These are phyloP conservation scores for Rotaria socialis DNA, from an alignment of 2,888 invertebrate genomes.

Conservation along the genomic window DNA sequence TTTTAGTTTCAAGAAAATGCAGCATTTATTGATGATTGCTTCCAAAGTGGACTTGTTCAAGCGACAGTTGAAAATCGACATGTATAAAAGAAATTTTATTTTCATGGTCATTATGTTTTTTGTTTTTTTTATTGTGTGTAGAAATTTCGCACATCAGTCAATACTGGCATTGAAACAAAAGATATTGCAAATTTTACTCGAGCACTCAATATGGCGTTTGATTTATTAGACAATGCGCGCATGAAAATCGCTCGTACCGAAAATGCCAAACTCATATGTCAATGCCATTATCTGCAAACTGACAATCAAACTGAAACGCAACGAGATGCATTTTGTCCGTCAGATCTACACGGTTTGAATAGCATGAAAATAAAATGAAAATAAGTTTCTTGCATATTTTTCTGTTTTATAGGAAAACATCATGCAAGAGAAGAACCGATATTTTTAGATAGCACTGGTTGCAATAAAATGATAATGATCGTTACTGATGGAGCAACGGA, in stretches of 20 bases:
- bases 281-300: constrained; percentile 20
- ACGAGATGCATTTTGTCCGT: constrained; percentile 22
- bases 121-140: neutral
- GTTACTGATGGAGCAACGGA: constrained; percentile 97
- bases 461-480: constrained; percentile 96
- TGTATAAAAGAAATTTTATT: constrained; percentile 45
- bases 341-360: neutral
- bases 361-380: constrained; percentile 49
- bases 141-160: constrained; percentile 5
- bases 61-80: constrained; percentile 65
- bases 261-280: constrained; percentile 2
- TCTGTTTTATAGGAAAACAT: constrained; percentile 47
- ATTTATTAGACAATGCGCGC: constrained; percentile 33
- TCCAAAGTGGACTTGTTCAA: constrained; percentile 78
- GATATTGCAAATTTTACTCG: neutral
- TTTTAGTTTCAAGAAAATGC: constrained; percentile 69
- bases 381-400: neutral
- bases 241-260: neutral
- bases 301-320: neutral
- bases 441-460: constrained; percentile 62
- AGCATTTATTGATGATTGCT: constrained; percentile 76
- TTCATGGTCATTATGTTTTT: neutral
- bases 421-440: constrained; percentile 25
- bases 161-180: neutral
- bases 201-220: neutral